Conservation (phyloP, 2,888 invertebrate species). For the Phyllotreta cruciferae region DNA sequence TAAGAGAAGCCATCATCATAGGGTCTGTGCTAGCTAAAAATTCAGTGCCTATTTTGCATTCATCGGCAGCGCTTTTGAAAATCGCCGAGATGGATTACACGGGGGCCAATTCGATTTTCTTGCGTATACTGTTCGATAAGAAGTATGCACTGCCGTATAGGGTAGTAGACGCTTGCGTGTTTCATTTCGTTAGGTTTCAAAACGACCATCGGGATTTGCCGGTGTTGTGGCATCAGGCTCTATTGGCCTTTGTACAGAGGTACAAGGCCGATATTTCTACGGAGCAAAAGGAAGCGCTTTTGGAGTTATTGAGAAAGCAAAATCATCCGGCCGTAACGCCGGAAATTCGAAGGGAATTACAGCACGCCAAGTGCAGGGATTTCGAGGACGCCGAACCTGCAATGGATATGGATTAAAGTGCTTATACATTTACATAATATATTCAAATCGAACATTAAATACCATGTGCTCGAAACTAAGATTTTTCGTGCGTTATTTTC, state of each 20-base stretch:
- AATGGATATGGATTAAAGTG: constrained; percentile 49
- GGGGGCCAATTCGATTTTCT: constrained; percentile 94
- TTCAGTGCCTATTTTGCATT: constrained; percentile 93
- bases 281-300: constrained; percentile 88
- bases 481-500: too few relatives aligned
- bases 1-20: constrained; percentile 94
- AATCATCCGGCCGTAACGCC: constrained; percentile 75
- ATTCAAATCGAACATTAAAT: not conserved
- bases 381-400: constrained; percentile 50
- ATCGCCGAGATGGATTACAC: constrained; percentile 98
- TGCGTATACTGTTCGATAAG: constrained; percentile 93
- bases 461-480: not conserved
- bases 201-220: constrained; percentile 85
- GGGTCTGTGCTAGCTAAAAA: constrained; percentile 90
- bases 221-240: constrained; percentile 96
- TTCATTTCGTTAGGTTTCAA: constrained; percentile 93
- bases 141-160: constrained; percentile 96
- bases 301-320: constrained; percentile 79
- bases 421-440: not conserved
- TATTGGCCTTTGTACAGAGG: constrained; percentile 91
- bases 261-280: constrained; percentile 94
- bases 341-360: constrained; percentile 88
- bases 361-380: constrained; percentile 80
- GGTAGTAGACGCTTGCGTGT: constrained; percentile 93
- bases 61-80: constrained; percentile 92